Evolutionary conservation across 1,140 invertebrate species (phyloP).

Genomic region (Eupristina koningsbergeri): DNA sequence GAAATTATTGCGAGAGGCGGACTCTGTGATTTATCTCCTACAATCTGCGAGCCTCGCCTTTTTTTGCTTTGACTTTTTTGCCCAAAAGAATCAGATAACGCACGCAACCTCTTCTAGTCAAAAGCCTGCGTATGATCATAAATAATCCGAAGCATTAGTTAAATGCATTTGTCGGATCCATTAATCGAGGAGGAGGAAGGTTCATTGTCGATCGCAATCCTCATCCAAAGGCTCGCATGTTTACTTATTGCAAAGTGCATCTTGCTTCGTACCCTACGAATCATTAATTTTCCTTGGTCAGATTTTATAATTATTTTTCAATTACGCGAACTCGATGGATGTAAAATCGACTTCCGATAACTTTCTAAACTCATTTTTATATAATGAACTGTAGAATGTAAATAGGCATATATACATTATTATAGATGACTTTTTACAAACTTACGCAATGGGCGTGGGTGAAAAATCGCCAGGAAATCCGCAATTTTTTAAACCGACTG

Average conservation of each 20-base stretch:
- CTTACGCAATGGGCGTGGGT: background rate
- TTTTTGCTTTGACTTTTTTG: too few relatives aligned
- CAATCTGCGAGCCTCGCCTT: too few relatives aligned
- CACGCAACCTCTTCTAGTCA: too few relatives aligned
- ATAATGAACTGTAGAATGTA: background rate
- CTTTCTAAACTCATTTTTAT: background rate
- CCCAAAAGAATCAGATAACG: too few relatives aligned
- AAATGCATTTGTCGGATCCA: background rate
- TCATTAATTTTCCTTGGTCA: slow-evolving; percentile 17
- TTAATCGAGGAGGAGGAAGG: background rate
- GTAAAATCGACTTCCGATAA: background rate
- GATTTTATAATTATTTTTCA: slow-evolving; percentile 20
- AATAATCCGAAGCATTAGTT: background rate
- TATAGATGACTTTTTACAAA: background rate
- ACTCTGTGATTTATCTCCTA: too few relatives aligned
- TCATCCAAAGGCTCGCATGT: background rate
- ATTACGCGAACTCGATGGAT: background rate
- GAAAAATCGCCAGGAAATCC: background rate
- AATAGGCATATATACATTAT: background rate
- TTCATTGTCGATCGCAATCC: background rate
- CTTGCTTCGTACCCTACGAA: background rate
- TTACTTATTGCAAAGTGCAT: slow-evolving; percentile 23
- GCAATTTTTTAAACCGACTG: background rate
- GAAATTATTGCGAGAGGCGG: background rate
- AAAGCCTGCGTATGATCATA: background rate